Percentiles rank a stretch among this genome's conserved stretches.
Conservation (phyloP, 2,113 vertebrate species). For the Lucifuga dentata region DNA sequence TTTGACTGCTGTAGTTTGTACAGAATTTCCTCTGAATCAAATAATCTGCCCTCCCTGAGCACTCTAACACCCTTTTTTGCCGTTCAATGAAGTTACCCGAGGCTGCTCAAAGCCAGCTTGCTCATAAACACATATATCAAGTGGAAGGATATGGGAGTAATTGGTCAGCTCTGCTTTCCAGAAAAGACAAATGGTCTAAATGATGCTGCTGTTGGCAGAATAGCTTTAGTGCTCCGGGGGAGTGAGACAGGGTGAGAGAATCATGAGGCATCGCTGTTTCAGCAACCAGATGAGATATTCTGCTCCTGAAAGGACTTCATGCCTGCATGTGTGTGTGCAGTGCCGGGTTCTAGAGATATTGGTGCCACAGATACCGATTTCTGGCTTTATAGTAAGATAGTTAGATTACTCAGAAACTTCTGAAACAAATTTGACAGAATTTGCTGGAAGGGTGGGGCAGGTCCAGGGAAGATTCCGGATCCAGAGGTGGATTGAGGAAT, state of each 20-base stretch:
- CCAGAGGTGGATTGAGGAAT: too few species aligned
- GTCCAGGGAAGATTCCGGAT: too few species aligned
- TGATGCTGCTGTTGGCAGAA: conserved; percentile 15
- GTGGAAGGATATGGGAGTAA: conserved; percentile 45
- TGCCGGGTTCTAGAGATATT: too few species aligned
- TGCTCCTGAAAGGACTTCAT: too few species aligned
- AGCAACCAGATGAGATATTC: conserved; percentile 18
- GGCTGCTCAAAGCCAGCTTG: conserved; percentile 5
- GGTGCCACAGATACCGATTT: too few species aligned
- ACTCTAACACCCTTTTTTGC: not conserved
- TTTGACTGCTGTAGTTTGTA: not conserved
- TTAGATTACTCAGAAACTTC: too few species aligned
- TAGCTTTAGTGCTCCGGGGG: not conserved
- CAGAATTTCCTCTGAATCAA: conserved; percentile 26
- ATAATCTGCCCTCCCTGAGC: conserved; percentile 5
- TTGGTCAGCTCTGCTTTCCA: conserved; percentile 45
- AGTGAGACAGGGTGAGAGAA: not conserved
- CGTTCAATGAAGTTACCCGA: conserved; percentile 30
- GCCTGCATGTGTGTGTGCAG: not conserved
- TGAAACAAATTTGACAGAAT: too few species aligned
- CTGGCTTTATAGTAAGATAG: too few species aligned
- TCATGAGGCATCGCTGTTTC: not conserved
- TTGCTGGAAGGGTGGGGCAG: too few species aligned
- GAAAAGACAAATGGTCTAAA: conserved; percentile 13
- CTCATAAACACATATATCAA: conserved; percentile 39